Conservation (phyloP, 2,113 vertebrate species). For the Hyla sarda region DNA sequence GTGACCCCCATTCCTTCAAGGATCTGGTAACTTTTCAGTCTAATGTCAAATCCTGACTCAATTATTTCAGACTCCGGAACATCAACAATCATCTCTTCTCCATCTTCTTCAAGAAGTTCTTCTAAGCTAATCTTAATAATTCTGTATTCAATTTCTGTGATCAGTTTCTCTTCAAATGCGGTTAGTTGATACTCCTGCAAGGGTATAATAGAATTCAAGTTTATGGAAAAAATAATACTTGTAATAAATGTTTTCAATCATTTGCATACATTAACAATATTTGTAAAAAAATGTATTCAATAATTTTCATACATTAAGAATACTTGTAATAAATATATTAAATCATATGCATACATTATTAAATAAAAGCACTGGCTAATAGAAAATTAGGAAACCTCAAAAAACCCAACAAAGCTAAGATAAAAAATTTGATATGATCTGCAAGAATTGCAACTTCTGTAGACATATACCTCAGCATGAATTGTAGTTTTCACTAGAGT, state of each 20-base stretch:
- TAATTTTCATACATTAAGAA: neutral
- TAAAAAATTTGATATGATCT: neutral
- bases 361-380: neutral
- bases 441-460: neutral
- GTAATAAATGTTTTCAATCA: neutral
- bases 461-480: slow-evolving; percentile 83
- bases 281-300: neutral
- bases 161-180: slow-evolving; percentile 94
- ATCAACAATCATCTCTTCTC: slow-evolving; percentile 86
- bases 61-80: slow-evolving; percentile 83
- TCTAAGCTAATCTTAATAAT: slow-evolving; percentile 92
- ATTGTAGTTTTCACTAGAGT: slow-evolving; percentile 82
- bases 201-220: neutral
- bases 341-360: no score
- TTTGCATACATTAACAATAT: neutral
- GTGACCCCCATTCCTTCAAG: slow-evolving; percentile 94
- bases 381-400: neutral
- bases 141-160: slow-evolving; percentile 94
- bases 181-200: slow-evolving; percentile 91
- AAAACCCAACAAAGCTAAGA: neutral
- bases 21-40: slow-evolving; percentile 92
- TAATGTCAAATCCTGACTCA: slow-evolving; percentile 85
- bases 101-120: slow-evolving; percentile 90
- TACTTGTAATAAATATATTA: no score
- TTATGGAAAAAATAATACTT: neutral